These are phyloP conservation scores for Mycalesis mineus DNA, from an alignment of 2,888 invertebrate species.

Conservation along the genomic window DNA sequence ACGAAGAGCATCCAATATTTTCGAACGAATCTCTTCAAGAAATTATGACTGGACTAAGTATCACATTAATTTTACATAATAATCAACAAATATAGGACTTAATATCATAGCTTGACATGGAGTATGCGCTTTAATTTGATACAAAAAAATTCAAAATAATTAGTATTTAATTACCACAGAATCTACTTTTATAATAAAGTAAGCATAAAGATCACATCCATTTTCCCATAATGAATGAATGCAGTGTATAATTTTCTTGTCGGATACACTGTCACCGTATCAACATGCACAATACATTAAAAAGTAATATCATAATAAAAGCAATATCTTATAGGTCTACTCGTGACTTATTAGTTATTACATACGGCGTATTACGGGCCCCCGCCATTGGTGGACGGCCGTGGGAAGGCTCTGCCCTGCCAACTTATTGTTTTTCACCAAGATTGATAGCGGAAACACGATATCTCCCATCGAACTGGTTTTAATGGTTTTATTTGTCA, in stretches of 20 bases:
- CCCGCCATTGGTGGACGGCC: constrained; percentile 35
- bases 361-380: constrained; percentile 16
- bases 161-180: constrained; percentile 1
- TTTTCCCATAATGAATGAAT: constrained; percentile 14
- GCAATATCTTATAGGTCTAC: constrained; percentile 7
- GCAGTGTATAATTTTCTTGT: constrained; percentile 13
- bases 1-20: no score
- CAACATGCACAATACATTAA: constrained; percentile 12
- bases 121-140: no score
- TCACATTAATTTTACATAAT: no score
- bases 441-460: constrained; percentile 69
- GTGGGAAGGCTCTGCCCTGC: constrained; percentile 48
- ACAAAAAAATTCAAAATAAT: not conserved
- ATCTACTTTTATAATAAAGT: not conserved
- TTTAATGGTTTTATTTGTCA: constrained; percentile 59
- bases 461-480: constrained; percentile 48
- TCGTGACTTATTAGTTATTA: constrained; percentile 34
- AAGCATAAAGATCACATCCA: not conserved
- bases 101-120: no score
- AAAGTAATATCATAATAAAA: constrained; percentile 18
- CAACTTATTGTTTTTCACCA: constrained; percentile 52
- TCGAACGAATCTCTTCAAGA: no score
- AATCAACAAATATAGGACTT: no score
- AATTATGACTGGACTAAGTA: no score
- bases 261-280: constrained; percentile 13